These are phyloP conservation scores for Bombus terrestris DNA, from an alignment of 1,140 invertebrate genomes.

Conservation along the genomic window DNA sequence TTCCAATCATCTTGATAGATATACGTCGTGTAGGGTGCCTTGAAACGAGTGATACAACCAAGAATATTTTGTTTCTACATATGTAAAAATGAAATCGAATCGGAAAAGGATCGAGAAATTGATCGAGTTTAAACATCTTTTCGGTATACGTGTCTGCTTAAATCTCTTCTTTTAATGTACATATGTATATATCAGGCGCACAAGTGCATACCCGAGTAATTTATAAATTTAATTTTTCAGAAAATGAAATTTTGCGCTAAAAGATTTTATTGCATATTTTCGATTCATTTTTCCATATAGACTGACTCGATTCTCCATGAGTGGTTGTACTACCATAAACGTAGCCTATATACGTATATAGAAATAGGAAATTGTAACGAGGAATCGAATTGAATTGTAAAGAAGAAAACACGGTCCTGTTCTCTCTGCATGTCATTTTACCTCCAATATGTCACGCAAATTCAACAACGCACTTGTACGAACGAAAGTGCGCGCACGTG, in stretches of 20 bases:
- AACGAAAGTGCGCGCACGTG: constrained; percentile 41
- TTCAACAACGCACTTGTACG: constrained; percentile 42
- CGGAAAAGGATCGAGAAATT: not conserved
- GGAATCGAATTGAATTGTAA: not conserved
- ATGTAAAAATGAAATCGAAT: not conserved
- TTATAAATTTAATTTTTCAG: not conserved
- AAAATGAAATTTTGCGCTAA: not conserved
- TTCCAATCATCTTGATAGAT: not conserved
- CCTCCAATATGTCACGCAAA: constrained; percentile 32
- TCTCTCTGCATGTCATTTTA: constrained; percentile 56
- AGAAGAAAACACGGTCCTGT: constrained; percentile 56
- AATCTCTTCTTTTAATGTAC: too few relatives aligned
- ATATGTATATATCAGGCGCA: too few relatives aligned
- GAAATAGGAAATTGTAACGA: not conserved
- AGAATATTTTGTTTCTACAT: not conserved
- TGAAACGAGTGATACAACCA: not conserved
- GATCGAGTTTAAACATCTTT: not conserved
- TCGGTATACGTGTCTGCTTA: too few relatives aligned
- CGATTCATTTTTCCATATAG: not conserved
- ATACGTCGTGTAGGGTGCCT: not conserved
- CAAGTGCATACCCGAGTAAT: not conserved
- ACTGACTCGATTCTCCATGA: not conserved
- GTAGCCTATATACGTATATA: not conserved
- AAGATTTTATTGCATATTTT: not conserved
- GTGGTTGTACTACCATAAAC: not conserved